Base-by-base conservation (phyloP, 2,113 vertebrate species). In the Centrocercus urophasianus region DNA sequence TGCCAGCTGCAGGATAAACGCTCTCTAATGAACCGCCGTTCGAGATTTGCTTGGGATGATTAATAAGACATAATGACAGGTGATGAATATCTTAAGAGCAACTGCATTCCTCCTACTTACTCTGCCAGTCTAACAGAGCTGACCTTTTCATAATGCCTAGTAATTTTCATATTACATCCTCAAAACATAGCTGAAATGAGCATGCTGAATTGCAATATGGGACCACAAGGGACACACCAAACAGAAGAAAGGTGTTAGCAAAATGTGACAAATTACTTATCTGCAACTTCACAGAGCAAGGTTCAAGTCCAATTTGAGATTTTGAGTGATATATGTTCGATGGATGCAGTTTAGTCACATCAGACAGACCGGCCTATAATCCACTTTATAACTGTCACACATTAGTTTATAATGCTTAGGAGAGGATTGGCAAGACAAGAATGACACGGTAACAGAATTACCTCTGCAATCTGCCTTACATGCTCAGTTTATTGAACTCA, bases 321-420 rank as follows among this genome's bases (percentile, higher is more conserved):
- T 54, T 64, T 30, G 54, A 77, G 30, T 83, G 77, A 95, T 93
- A 60, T 3, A 15, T 8, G 40, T 60, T 90, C 95, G 91, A 84
- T 90, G 85, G 71, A 38, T 91, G 86, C 95, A 89, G 77, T 47
- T 89, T 67, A 50, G 73, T 86, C 75, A 22, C 30, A 86, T 82
- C 74, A 89, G 66, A 66, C 60, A 90, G 59, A 52, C 42, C 1
- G 11, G 64, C 42, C 43, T 85, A 27, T 87, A 96, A 85, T 94
- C 80, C 42, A 95, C 92, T 97, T 95, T 93, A 83, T 86, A 82
- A 42, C 57, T 93, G 93, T 90, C 93, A 94, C 76, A 74, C 64
- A 6, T 89, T 92, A 66, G 81, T 20, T 67, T 78, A 56, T 76
- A 89, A 59, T n/a, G 22, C 38, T 87, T 56, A 59, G 54, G 65